Evolutionary conservation across 2,888 invertebrate genomes (phyloP), one percentile per base, ranked within the genome.

Genomic region (Hyles lineata): DNA sequence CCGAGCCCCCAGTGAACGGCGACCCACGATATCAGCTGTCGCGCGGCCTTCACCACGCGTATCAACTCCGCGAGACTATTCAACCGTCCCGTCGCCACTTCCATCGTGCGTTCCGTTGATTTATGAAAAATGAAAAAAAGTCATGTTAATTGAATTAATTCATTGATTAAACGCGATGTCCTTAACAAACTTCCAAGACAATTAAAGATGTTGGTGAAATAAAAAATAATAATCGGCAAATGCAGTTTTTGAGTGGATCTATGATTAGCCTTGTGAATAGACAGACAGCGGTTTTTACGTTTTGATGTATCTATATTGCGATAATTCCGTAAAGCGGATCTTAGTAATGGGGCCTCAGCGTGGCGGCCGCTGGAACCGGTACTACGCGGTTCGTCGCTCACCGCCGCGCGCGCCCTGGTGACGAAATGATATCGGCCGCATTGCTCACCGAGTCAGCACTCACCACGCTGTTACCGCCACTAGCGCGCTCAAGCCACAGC

Each of bases 1-100:
- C 72, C 92, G 86, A 92, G 92, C 90, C 92, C 89, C 91, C 90
- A 81, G 71, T 87, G 88, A 89, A 90, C 89, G 80, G 80, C 85
- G 85, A 87, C 84, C 82, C 81, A 82, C 80, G 80, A 79, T 90
- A 90, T 90, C 90, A 87, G 85, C 85, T 85, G 86, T 83, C 82
- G 74, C 71, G 70, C 72, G 74, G 74, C 84, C 80, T 71, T 74
- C 84, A 86, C 87, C 83, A 86, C 79, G 50, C 72, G 72, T 74
- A 81, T 73, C 25, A 58, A 32, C 62, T 60, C 7, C 19, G 60
- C 43, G 23, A 59, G 59, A n/a, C 60, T 60, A 43, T 11, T 59
- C 9, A 21, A 43, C 63, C 43, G 23, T 17, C 15, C 32, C 43
- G 23, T 17, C 15, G 61, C 35, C 43, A 67, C 43, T 67, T 67